Evolutionary conservation across 1,140 invertebrate genomes (phyloP), one percentile per base, ranked within the genome.

Genomic region (Carposina sasakii): DNA sequence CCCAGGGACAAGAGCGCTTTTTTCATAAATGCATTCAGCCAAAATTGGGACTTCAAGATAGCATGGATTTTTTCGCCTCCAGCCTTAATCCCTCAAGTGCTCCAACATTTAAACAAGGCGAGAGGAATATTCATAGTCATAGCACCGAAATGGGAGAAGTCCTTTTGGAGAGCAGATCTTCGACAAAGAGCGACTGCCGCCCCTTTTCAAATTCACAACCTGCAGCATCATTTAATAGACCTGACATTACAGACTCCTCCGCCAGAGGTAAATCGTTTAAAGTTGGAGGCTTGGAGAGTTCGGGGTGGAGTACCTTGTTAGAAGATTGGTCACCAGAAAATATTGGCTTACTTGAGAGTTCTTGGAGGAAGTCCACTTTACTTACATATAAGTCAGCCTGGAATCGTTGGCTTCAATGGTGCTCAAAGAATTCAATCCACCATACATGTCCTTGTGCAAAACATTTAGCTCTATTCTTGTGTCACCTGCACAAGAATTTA

Each of bases 61-160:
- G 60, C 41, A 2, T 67, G 61, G 52, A 30, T 64, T 6, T 70
- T 67, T 17, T 61, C 67, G 9, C 60, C 60, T 13, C 67, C 62
- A 3, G 4, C 54, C 13, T 31, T 68, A 24, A 66, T 70, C 9
- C 64, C 64, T 0, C 48, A 45, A 23, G 58, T 71, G 1, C 47
- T 71, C 13, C 34, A 43, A 8, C 56, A 65, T 36, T 31, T 67
- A n/a, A 67, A 64, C 31, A 21, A 42, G 2, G 40, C 39, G 19
- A 3, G 5, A 34, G 40, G 39, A 12, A 20, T 10, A 8, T 50
- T 33, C 42, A 20, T 67, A 2, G 1, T 72, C 19, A 47, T 63
- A 20, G 62, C 44, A 9, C 57, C 67, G n/a, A 20, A 41, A 8
- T 70, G 63, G 63, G 44, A 61, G 28, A 61, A 56, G 33, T 45